A percentile compares a stretch with the other conserved stretches of the same genome.
Conservation (phyloP, 2,888 invertebrate genomes). For the Chymomyza amoena region DNA sequence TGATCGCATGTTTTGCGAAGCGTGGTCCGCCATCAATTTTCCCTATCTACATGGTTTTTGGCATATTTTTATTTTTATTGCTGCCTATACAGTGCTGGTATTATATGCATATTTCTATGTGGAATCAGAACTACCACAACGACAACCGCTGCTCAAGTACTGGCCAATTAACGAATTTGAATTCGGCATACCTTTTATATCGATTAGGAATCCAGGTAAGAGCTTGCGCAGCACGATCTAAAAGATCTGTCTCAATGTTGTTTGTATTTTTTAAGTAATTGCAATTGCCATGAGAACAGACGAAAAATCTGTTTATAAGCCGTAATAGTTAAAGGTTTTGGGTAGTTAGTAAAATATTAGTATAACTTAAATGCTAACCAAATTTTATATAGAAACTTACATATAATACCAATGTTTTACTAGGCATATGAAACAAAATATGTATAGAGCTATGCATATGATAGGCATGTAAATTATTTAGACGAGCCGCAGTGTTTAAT, state of each 20-base stretch:
- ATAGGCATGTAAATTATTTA: not conserved
- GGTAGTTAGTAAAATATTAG: not conserved
- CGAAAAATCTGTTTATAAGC: constrained; percentile 34
- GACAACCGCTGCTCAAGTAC: constrained; percentile 85
- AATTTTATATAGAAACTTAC: too few species aligned
- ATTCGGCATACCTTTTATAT: constrained; percentile 87
- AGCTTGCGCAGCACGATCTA: constrained; percentile 58
- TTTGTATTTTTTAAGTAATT: constrained; percentile 5
- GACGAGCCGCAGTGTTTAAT: not conserved
- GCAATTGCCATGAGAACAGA: constrained; percentile 8
- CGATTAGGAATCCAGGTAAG: constrained; percentile 82
- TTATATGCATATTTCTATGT: constrained; percentile 90
- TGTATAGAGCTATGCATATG: not conserved
- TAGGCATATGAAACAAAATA: not conserved
- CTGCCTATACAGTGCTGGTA: constrained; percentile 87
- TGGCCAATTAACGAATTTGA: constrained; percentile 90
- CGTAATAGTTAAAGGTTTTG: not conserved
- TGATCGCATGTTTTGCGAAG: constrained; percentile 88
- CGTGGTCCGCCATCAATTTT: constrained; percentile 88
- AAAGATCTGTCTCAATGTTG: constrained; percentile 13
- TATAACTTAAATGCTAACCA: not conserved
- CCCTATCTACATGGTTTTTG: constrained; percentile 91
- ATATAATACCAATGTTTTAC: too few species aligned
- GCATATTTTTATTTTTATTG: constrained; percentile 90
- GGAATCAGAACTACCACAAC: constrained; percentile 85